phyloP scores from a whole-genome alignment of 2,888 invertebrate genomes.

The Sphecodes monilicornis region DNA sequence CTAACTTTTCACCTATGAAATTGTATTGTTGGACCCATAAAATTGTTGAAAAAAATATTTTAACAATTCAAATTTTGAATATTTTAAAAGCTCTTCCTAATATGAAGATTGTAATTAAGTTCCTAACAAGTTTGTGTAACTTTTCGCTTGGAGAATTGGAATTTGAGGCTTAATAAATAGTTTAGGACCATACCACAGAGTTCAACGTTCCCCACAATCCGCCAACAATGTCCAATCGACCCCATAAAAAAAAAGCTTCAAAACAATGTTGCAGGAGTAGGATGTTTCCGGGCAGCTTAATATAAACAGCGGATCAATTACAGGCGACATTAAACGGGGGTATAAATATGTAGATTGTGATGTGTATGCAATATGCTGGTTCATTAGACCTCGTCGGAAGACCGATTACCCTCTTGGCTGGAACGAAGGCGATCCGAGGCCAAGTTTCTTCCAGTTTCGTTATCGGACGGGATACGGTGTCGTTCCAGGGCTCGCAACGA shows the following conservation, averaged over 20 bases:
- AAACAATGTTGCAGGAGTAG: background rate
- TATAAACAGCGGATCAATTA: slow-evolving; percentile 9
- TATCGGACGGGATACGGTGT: slow-evolving; percentile 50
- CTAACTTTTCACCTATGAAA: no score
- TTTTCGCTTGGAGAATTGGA: no score
- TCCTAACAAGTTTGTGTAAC: no score
- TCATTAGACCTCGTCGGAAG: slow-evolving; percentile 52
- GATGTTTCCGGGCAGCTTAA: background rate
- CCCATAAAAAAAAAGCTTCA: background rate
- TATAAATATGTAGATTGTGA: slow-evolving; percentile 54
- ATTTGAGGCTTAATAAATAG: no score
- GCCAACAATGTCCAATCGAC: no score
- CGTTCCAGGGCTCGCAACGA: slow-evolving; percentile 36
- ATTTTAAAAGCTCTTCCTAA: no score
- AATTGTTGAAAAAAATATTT: no score
- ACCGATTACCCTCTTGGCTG: slow-evolving; percentile 34
- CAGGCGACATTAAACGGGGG: slow-evolving; percentile 27
- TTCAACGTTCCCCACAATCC: no score
- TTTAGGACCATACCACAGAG: no score
- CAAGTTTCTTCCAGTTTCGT: slow-evolving; percentile 49
- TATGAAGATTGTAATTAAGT: no score
- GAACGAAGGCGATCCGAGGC: slow-evolving; percentile 17
- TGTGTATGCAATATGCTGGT: slow-evolving; percentile 46
- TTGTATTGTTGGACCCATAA: no score
- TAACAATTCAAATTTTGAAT: no score